Conservation (phyloP, 1,140 invertebrate genomes). For the Anastrepha obliqua region DNA sequence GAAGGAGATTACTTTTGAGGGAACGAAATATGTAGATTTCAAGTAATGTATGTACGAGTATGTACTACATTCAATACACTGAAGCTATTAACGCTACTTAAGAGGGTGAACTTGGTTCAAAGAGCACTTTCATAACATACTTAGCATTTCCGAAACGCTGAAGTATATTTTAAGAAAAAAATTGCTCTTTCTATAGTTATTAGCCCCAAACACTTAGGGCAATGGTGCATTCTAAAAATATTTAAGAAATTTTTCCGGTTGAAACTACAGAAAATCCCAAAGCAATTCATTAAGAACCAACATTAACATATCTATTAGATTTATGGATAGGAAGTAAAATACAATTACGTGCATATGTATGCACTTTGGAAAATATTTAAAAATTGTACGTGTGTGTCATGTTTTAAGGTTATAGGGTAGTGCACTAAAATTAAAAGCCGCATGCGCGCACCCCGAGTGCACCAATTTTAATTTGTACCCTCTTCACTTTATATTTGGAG, state of each 20-base stretch:
- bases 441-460: not conserved
- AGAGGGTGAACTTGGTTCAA: not conserved
- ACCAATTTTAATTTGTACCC: constrained; percentile 31
- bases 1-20: no score
- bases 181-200: not conserved
- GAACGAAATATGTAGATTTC: no score
- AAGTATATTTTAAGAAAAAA: not conserved
- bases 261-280: not conserved
- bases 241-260: not conserved
- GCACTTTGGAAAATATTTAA: not conserved
- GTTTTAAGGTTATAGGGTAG: not conserved
- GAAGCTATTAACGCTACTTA: not conserved
- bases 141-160: constrained; percentile 59
- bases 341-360: not conserved
- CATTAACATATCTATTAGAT: constrained; percentile 34
- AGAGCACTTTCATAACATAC: constrained; percentile 62
- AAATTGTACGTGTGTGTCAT: not conserved
- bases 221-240: not conserved
- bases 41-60: no score
- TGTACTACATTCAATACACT: not conserved
- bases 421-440: not conserved
- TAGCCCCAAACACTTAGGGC: not conserved
- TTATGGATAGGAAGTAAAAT: not conserved
- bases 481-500: not conserved
- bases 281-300: constrained; percentile 28